phyloP scores from a whole-genome alignment of 2,113 vertebrate species.

The Protomyctophum bolini region DNA sequence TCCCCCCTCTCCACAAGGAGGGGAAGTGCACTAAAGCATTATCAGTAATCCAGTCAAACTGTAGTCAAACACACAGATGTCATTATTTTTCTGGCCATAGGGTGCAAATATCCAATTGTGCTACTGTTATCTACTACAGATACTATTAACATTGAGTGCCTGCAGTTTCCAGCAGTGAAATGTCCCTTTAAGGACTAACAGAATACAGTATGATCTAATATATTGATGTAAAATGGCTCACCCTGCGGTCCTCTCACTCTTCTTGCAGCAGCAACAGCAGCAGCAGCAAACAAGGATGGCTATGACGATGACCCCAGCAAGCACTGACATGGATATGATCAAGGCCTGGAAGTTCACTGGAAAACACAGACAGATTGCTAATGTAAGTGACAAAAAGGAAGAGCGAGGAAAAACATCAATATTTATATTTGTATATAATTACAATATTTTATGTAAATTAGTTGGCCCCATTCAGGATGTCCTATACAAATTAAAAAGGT shows the following conservation, averaged over 20 bases:
- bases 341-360: slow-evolving; percentile 94
- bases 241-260: slow-evolving; percentile 74
- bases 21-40: too few relatives aligned
- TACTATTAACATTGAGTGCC: too few relatives aligned
- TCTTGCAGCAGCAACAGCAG: slow-evolving; percentile 87
- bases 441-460: not conserved
- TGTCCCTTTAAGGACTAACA: too few relatives aligned
- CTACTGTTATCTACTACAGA: too few relatives aligned
- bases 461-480: not conserved
- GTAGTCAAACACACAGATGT: too few relatives aligned
- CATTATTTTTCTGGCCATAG: too few relatives aligned
- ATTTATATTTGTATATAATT: not conserved
- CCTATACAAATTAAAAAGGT: not conserved
- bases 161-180: too few relatives aligned
- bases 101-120: too few relatives aligned
- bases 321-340: slow-evolving; percentile 87
- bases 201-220: not conserved
- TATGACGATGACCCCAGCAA: slow-evolving; percentile 83
- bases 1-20: too few relatives aligned
- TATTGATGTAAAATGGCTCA: slow-evolving; percentile 54
- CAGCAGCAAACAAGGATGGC: slow-evolving; percentile 84
- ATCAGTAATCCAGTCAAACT: too few relatives aligned
- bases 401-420: not conserved
- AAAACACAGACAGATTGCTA: slow-evolving; percentile 13
- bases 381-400: not conserved